Conservation (phyloP, 2,888 invertebrate species). For the Micoletzkya japonica region DNA sequence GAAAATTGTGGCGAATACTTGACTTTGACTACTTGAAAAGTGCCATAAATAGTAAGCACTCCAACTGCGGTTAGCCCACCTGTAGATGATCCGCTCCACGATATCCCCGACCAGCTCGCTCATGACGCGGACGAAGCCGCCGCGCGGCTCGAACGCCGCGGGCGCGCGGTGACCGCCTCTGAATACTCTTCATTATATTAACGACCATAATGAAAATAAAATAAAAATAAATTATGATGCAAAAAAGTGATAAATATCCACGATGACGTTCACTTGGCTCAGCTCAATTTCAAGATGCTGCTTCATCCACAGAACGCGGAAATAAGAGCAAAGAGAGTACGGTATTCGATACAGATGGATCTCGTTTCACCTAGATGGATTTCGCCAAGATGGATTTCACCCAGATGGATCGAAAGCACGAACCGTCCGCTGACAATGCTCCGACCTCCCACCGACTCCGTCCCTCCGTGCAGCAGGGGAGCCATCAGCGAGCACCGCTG, state of each 20-base stretch:
- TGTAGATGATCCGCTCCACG: constrained; percentile 91
- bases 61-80: constrained; percentile 65
- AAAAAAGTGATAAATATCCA: too few species aligned
- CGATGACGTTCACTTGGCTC: too few species aligned
- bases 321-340: too few species aligned
- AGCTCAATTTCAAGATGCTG: too few species aligned
- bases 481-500: constrained; percentile 54
- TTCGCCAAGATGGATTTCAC: too few species aligned
- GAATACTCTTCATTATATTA: background rate
- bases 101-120: constrained; percentile 73
- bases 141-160: constrained; percentile 48
- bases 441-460: constrained; percentile 27
- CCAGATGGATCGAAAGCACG: too few species aligned
- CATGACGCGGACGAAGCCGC: constrained; percentile 61
- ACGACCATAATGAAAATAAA: background rate
- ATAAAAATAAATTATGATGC: too few species aligned
- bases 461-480: constrained; percentile 35
- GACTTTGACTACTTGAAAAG: too few species aligned
- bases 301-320: too few species aligned
- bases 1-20: too few species aligned
- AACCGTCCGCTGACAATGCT: background rate
- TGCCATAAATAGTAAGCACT: background rate
- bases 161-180: background rate
- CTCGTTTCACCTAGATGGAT: too few species aligned
- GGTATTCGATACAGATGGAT: background rate